These are phyloP conservation scores for Albula goreensis DNA, from an alignment of 2,113 vertebrate species.

Conservation along the genomic window DNA sequence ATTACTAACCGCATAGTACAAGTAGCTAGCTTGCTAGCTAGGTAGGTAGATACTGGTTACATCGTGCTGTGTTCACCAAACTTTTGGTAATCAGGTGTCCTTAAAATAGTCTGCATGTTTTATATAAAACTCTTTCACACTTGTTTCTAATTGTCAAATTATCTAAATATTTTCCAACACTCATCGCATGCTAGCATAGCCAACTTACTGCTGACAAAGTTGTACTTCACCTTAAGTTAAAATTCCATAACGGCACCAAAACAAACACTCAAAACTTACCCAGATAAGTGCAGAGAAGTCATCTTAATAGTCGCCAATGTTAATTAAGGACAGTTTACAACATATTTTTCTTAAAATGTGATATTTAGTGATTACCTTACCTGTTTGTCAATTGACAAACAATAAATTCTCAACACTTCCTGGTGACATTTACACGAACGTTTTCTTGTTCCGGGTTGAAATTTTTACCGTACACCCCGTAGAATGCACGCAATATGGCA, in stretches of 20 bases:
- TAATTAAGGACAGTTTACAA: background rate
- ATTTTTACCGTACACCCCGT: conserved; percentile 14
- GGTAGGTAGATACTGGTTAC: too few species aligned
- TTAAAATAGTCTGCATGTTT: background rate
- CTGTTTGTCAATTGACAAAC: conserved; percentile 21
- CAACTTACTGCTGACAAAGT: background rate
- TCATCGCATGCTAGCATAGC: background rate
- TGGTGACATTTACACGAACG: background rate
- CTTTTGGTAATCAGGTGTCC: background rate
- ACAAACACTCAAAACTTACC: conserved; percentile 6
- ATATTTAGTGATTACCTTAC: conserved; percentile 1
- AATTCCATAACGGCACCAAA: background rate
- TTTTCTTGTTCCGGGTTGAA: conserved; percentile 22
- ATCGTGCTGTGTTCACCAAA: background rate
- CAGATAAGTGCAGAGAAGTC: background rate
- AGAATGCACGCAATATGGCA: background rate
- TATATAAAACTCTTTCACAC: too few species aligned
- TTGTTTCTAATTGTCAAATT: too few species aligned
- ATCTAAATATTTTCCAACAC: too few species aligned
- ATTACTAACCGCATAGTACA: background rate
- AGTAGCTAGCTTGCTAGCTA: background rate
- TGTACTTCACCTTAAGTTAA: background rate
- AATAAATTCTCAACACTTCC: conserved; percentile 20
- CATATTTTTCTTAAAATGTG: background rate
- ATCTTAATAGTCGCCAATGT: background rate